phyloP scores from a whole-genome alignment of 2,888 invertebrate species.

The Mesoligia furuncula region DNA sequence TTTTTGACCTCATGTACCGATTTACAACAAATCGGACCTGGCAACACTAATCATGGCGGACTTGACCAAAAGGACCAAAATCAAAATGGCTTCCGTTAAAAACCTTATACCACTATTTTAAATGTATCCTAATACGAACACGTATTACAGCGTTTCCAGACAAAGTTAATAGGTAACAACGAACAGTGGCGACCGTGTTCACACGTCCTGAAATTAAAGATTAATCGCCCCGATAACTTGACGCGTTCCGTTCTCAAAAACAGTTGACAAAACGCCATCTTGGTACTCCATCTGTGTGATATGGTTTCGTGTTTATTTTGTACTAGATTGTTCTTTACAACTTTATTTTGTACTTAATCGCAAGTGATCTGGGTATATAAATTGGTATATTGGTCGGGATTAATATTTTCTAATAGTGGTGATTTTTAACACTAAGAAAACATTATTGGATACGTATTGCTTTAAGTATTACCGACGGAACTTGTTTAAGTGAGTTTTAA shows the following conservation, averaged over 20 bases:
- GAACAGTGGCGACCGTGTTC: constrained; percentile 71
- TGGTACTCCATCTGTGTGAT: constrained; percentile 62
- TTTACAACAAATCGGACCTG: no score
- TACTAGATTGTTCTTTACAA: constrained; percentile 55
- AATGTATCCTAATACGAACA: constrained; percentile 51
- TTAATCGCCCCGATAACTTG: constrained; percentile 72
- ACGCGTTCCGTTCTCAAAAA: constrained; percentile 66
- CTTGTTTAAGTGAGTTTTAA: no score
- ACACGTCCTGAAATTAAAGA: constrained; percentile 78
- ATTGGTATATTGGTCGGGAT: constrained; percentile 30
- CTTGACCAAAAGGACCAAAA: background rate
- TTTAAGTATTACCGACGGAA: background rate
- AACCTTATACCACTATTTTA: background rate
- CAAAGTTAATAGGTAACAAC: constrained; percentile 68
- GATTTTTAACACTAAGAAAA: constrained; percentile 28
- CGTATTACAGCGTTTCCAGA: constrained; percentile 45
- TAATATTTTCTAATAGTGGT: constrained; percentile 25
- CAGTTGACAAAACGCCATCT: constrained; percentile 68
- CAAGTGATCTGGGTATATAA: constrained; percentile 34
- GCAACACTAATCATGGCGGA: no score
- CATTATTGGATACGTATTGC: background rate
- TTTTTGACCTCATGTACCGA: no score
- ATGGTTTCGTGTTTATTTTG: constrained; percentile 63
- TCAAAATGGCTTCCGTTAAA: background rate
- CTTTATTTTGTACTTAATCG: constrained; percentile 58